phyloP scores from a whole-genome alignment of 2,113 vertebrate genomes.

The Chaetodon auriga region DNA sequence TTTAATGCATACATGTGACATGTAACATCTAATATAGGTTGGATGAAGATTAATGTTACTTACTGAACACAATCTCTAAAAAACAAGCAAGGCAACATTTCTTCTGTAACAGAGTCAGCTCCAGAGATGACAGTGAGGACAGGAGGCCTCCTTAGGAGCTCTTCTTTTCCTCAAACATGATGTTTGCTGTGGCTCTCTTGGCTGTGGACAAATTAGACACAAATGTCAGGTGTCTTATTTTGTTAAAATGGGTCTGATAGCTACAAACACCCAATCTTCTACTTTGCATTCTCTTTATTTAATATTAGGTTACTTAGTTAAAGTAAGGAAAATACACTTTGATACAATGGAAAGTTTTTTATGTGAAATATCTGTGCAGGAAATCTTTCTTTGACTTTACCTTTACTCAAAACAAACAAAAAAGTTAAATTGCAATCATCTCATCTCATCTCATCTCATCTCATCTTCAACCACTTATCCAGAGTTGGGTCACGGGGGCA shows the following conservation, averaged over 20 bases:
- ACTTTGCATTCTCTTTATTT: neutral
- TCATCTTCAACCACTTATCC: too few relatives aligned
- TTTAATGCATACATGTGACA: conserved; percentile 30
- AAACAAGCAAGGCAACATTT: conserved; percentile 80
- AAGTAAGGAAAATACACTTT: too few relatives aligned
- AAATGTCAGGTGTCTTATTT: neutral
- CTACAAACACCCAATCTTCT: neutral
- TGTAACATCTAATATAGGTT: conserved; percentile 35
- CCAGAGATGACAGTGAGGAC: conserved; percentile 68
- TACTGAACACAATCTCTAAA: conserved; percentile 48
- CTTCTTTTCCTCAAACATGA: conserved; percentile 98
- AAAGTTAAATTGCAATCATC: too few relatives aligned
- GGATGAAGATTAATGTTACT: conserved; percentile 34
- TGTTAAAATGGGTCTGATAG: neutral
- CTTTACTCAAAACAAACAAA: too few relatives aligned
- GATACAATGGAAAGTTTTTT: too few relatives aligned
- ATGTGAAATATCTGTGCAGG: too few relatives aligned
- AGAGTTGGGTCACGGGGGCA: too few relatives aligned
- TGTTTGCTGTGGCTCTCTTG: conserved; percentile 93
- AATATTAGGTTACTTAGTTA: neutral
- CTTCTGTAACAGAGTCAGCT: conserved; percentile 70
- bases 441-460: too few relatives aligned
- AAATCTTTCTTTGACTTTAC: too few relatives aligned
- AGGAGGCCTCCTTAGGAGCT: conserved; percentile 82
- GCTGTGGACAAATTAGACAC: conserved; percentile 79